Evolutionary conservation across 2,888 invertebrate genomes (phyloP).

Genomic region (Slavum lentiscoides): DNA sequence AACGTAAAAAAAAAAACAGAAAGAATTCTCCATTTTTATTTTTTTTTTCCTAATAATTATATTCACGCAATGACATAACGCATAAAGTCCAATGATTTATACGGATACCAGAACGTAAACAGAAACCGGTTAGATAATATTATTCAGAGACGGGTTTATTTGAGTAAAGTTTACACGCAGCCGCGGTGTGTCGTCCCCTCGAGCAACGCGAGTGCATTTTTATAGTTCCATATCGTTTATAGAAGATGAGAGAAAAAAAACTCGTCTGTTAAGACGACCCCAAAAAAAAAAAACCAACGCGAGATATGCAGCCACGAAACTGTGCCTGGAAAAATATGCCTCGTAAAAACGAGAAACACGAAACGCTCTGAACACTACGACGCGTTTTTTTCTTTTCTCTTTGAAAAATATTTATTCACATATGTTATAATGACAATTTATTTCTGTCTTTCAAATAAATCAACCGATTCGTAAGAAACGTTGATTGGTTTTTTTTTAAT

Average conservation of each 20-base stretch:
- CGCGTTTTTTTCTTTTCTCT: no score
- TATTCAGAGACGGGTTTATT: constrained; percentile 33
- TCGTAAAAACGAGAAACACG: neutral
- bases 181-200: neutral
- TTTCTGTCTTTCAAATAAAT: no score
- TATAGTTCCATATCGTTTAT: constrained; percentile 21
- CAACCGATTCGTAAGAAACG: no score
- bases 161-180: neutral
- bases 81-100: constrained; percentile 5
- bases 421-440: no score
- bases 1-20: no score
- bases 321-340: neutral
- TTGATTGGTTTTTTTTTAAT: no score
- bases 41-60: no score
- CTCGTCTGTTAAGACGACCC: neutral
- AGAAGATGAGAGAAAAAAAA: neutral
- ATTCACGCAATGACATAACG: constrained; percentile 6
- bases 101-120: constrained; percentile 11
- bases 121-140: constrained; percentile 26
- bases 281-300: neutral
- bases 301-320: neutral
- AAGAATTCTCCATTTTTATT: no score
- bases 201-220: constrained; percentile 28
- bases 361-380: no score
- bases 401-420: no score